Conservation (phyloP, 2,888 invertebrate genomes). For the Rhynchonema sp. region DNA sequence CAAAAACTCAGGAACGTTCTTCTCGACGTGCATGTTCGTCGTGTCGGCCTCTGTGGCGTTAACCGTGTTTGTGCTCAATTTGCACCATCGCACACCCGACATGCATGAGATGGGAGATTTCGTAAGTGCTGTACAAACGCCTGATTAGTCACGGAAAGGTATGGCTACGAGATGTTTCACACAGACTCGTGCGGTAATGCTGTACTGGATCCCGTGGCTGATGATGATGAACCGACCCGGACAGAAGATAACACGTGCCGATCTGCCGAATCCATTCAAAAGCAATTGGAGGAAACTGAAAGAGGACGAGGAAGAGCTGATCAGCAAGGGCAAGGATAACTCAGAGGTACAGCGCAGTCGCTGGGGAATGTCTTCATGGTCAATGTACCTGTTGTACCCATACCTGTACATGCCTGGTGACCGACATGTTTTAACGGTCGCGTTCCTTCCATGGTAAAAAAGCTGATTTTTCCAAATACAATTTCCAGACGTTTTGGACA, state of each 20-base stretch:
- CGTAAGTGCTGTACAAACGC: background rate
- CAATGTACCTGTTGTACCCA: too few species aligned
- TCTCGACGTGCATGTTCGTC: slow-evolving; percentile 16
- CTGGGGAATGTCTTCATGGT: too few species aligned
- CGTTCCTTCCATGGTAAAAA: too few species aligned
- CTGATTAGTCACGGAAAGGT: background rate
- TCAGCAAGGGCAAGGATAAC: background rate
- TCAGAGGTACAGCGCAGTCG: too few species aligned
- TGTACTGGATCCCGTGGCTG: slow-evolving; percentile 16
- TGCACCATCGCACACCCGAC: slow-evolving; percentile 13
- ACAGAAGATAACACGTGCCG: background rate
- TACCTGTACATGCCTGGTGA: too few species aligned
- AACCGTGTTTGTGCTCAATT: slow-evolving; percentile 15
- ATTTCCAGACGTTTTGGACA: too few species aligned
- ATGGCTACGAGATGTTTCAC: background rate
- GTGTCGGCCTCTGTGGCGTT: slow-evolving; percentile 15
- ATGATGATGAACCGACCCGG: slow-evolving; percentile 10
- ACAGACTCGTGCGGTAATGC: slow-evolving; percentile 14
- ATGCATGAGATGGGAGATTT: slow-evolving; percentile 13
- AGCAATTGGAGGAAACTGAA: background rate
- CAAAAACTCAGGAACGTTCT: slow-evolving; percentile 15
- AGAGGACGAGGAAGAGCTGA: background rate
- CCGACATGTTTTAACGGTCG: too few species aligned
- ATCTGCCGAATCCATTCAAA: background rate
- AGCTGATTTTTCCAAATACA: too few species aligned